Conservation (phyloP, 2,888 invertebrate species). For the Hecatera dysodea region DNA sequence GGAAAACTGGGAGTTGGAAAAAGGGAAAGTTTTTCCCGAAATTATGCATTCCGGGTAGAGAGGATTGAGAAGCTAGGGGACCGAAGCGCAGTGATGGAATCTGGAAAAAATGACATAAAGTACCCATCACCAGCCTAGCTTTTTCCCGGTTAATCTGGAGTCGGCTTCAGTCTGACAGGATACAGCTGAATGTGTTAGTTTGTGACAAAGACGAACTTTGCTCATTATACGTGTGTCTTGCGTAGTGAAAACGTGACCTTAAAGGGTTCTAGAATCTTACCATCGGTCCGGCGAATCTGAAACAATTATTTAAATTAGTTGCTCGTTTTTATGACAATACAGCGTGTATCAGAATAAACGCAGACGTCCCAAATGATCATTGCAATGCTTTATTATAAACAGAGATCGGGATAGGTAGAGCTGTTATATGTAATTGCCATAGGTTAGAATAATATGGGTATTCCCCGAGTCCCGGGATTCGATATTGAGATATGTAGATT, state of each 20-base stretch:
- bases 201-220: constrained; percentile 75
- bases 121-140: neutral
- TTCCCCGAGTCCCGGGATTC: too few relatives aligned
- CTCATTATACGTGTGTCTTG: constrained; percentile 28
- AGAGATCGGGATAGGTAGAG: too few relatives aligned
- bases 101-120: constrained; percentile 50
- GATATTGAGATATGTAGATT: too few relatives aligned
- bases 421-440: too few relatives aligned
- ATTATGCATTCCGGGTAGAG: constrained; percentile 1
- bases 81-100: constrained; percentile 44
- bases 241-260: constrained; percentile 44
- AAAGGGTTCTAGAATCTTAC: constrained; percentile 64
- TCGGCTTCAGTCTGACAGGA: neutral
- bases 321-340: neutral
- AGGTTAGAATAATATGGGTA: too few relatives aligned
- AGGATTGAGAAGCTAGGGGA: constrained; percentile 1
- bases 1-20: constrained; percentile 11
- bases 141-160: neutral
- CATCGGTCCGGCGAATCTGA: constrained; percentile 67
- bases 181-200: constrained; percentile 1
- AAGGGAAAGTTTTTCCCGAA: constrained; percentile 24
- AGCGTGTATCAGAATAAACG: neutral
- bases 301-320: constrained; percentile 62
- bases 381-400: neutral
- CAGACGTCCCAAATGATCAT: neutral